A percentile compares a stretch with the other conserved stretches of the same genome.
phyloP scores from a whole-genome alignment of 2,888 invertebrate species.

The Linyphia triangularis region DNA sequence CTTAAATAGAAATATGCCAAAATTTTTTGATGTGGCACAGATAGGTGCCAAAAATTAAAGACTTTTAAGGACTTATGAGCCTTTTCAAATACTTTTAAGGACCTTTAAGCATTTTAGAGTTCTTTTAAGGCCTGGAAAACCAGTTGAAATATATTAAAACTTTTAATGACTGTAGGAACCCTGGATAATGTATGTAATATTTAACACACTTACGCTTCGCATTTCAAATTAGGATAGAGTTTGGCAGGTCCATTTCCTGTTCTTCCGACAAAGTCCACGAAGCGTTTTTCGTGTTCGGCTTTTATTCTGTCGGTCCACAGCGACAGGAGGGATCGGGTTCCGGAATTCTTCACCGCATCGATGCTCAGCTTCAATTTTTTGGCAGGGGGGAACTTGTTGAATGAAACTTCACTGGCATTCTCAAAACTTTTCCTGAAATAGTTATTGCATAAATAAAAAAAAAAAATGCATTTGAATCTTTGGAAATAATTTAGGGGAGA shows the following conservation, averaged over 20 bases:
- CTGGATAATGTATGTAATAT: not conserved
- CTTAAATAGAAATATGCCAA: no score
- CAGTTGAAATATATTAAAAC: not conserved
- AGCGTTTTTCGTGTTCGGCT: slow-evolving; percentile 81
- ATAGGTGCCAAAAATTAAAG: not conserved
- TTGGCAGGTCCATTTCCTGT: slow-evolving; percentile 84
- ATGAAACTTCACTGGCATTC: not conserved
- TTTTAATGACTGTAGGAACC: not conserved
- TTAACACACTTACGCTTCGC: slow-evolving; percentile 41
- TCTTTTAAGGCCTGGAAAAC: not conserved
- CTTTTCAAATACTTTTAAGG: not conserved
- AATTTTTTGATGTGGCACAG: no score
- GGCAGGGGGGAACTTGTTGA: slow-evolving; percentile 77
- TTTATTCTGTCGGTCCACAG: slow-evolving; percentile 84
- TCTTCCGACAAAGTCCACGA: slow-evolving; percentile 84
- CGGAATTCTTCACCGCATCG: slow-evolving; percentile 77
- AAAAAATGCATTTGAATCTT: no score
- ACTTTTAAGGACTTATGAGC: not conserved
- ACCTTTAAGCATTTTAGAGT: not conserved
- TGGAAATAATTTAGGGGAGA: no score
- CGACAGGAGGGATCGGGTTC: slow-evolving; percentile 82
- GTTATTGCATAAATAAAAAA: no score
- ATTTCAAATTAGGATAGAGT: slow-evolving; percentile 86
- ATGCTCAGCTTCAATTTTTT: slow-evolving; percentile 78
- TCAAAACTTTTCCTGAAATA: slow-evolving; percentile 30